phyloP scores from a whole-genome alignment of 2,888 invertebrate species.

The Xylophagus ater region DNA sequence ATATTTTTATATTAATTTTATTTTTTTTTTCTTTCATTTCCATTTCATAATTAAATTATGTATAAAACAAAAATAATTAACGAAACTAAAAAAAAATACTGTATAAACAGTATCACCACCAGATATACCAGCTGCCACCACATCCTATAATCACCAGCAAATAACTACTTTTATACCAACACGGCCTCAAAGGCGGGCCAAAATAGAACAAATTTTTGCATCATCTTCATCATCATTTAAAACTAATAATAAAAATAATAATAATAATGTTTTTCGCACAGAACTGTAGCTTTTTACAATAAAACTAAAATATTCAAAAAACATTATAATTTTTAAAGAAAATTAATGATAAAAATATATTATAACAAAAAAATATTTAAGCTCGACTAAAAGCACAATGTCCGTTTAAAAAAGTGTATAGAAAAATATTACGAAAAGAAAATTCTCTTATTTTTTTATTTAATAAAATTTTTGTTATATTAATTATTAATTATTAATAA shows the following conservation, averaged over 20 bases:
- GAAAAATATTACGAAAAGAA: background rate
- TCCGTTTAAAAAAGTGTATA: constrained; percentile 5
- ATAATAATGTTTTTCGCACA: constrained; percentile 4
- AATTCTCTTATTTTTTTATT: constrained; percentile 5
- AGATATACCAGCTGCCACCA: too few species aligned
- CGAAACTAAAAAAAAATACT: too few species aligned
- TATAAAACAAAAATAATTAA: too few species aligned
- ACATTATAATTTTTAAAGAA: background rate
- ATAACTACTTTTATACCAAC: too few species aligned
- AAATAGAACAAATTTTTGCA: too few species aligned
- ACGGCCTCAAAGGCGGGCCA: too few species aligned
- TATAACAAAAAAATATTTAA: constrained; percentile 1
- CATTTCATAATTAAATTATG: too few species aligned
- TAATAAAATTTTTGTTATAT: constrained; percentile 5
- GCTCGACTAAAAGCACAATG: constrained; percentile 5
- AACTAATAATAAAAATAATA: constrained; percentile 1
- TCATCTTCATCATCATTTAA: constrained; percentile 6
- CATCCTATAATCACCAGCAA: too few species aligned
- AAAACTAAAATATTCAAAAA: constrained; percentile 3
- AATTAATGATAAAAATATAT: background rate
- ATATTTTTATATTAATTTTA: background rate
- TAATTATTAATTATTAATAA: constrained; percentile 1
- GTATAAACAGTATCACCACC: too few species aligned
- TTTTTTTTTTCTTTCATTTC: constrained; percentile 5
- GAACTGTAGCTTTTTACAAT: background rate